Base-by-base conservation (phyloP, 2,888 invertebrate genomes). In the Helicoverpa assulta region DNA sequence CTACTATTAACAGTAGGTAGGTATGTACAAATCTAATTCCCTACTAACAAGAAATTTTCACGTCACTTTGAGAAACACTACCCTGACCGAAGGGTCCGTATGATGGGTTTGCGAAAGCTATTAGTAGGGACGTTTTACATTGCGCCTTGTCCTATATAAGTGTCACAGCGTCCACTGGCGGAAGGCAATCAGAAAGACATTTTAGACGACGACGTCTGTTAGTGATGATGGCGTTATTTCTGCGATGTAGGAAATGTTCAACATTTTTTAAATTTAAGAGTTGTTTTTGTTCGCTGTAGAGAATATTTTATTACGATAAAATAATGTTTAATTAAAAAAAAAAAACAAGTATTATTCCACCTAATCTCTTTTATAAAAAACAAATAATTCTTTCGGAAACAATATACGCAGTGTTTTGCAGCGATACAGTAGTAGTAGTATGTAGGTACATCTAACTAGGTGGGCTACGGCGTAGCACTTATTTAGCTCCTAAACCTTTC, bases 111-210 rank as follows among this genome's bases (percentile, higher is more conserved):
- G 66, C 66, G 66, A 82, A 85, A 83, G 82, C 81, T 84, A 81
- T 86, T 86, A 85, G 65, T 78, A 61, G 67, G 70, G 76, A 80
- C 84, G 81, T 81, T 86, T 82, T 76, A 78, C 77, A 76, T 74
- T 62, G 81, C 70, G 71, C 69, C 77, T 81, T 78, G 76, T 83
- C 77, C 74, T 82, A 80, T 81, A 82, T 85, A 86, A 85, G 85
- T 83, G 82, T 83, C 80, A 81, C 76, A 83, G 73, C 76, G 73
- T 67, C 62, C 71, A 70, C 70, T 70, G 71, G 71, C 71, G 80
- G 82, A 79, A 81, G 84, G 85, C 83, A 89, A 89, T 89, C 88
- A 89, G 85, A 88, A 89, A 85, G 80, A 85, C 88, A 86, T 89
- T 89, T 87, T 75, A 81, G 59, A 61, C 61, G 47, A 64, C 70